Evolutionary conservation across 1,140 invertebrate genomes (phyloP), one percentile per base, ranked within the genome.

Genomic region (Sesamia nonagrioides): DNA sequence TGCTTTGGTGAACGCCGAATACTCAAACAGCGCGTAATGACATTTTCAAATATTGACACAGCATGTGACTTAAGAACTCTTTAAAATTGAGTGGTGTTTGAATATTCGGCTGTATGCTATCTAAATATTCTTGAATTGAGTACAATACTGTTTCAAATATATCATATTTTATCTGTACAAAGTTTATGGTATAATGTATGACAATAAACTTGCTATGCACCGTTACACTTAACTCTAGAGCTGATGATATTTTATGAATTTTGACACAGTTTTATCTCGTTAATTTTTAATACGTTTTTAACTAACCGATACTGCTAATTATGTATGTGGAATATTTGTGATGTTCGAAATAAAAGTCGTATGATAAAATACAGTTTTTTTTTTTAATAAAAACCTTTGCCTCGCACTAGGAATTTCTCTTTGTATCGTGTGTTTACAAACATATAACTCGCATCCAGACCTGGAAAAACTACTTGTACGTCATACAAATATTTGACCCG

Each of bases 291-390:
- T 56, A 71, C 61, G 73, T 80, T 78, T 75, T 81, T 75, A 84
- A 84, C 75, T 86, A 84, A 87, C 79, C 73, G 66, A 81, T 82
- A 79, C 63, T 80, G 77, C 82, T 86, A 75, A 80, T 78, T 82
- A 77, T 77, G 74, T 82, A 77, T 77, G 74, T 85, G 82, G 66
- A 89, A 84, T 87, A 83, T 87, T 88, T 89, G 85, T 91, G 88
- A 90, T 88, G 88, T 90, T 88, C 83, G 35, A 78, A 90, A 90
- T 90, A 89, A 78, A 78, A 75, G 60, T 74, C 58, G 37, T 81
- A 69, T 74, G 50, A 69, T 74, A 74, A 42, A 42, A 56, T 45
- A 48, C 5, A 56, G 48, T 77, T 72, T 48, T 77, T 61, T 61
- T 60, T 54, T 37, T n/a, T n/a, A n/a, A n/a, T n/a, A n/a, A n/a